Evolutionary conservation across 2,797 vertebrate species (phyloP).

Genomic region (Thamnophis elegans): DNA sequence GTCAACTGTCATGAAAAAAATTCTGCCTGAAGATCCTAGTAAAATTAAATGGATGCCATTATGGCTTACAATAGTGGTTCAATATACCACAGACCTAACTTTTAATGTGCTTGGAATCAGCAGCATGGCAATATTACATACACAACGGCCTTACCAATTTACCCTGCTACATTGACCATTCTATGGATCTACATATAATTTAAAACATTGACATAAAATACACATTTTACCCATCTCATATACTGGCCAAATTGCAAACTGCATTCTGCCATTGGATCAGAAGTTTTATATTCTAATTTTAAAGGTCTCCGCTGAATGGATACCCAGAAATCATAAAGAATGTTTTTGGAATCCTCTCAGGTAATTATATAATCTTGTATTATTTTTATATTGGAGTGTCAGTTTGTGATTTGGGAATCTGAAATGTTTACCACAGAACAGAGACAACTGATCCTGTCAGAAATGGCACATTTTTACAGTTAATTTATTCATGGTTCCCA

Average conservation of each 20-base stretch:
- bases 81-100: neutral
- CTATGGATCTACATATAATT: neutral
- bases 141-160: neutral
- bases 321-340: neutral
- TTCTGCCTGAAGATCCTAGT: neutral
- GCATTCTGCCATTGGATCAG: accelerated
- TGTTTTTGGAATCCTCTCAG: neutral
- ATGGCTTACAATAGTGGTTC: neutral
- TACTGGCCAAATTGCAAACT: neutral
- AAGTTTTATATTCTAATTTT: neutral
- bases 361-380: neutral
- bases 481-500: neutral
- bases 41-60: neutral
- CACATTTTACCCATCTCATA: neutral
- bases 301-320: accelerated
- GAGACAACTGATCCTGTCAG: neutral
- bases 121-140: neutral
- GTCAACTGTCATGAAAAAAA: neutral
- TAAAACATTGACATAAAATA: neutral
- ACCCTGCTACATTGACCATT: neutral
- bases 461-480: neutral
- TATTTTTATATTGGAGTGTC: accelerated
- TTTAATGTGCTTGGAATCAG: neutral
- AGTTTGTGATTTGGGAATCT: accelerated
- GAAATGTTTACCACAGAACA: neutral